Conservation (phyloP, 2,113 vertebrate genomes). For the Dinomys branickii region DNA sequence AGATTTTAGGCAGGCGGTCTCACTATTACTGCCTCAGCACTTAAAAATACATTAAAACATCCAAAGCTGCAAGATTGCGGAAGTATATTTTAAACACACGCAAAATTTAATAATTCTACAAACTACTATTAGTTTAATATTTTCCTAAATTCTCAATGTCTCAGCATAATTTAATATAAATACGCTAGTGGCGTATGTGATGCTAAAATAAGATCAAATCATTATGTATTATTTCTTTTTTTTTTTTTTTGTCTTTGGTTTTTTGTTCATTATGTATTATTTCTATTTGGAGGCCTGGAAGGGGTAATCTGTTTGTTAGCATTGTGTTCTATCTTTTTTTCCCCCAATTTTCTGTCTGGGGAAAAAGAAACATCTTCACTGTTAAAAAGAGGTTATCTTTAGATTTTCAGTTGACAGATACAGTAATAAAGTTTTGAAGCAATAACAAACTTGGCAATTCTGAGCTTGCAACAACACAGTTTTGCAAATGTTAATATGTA, state of each 20-base stretch:
- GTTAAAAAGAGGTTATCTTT: neutral
- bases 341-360: neutral
- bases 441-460: neutral
- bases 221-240: neutral
- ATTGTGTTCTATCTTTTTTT: neutral
- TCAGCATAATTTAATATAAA: neutral
- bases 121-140: neutral
- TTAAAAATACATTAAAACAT: neutral
- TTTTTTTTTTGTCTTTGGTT: too few relatives aligned
- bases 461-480: neutral
- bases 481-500: neutral
- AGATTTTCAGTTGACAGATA: neutral
- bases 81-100: neutral
- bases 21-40: neutral
- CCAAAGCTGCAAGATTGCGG: neutral
- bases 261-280: neutral
- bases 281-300: neutral
- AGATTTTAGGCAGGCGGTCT: neutral
- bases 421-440: neutral
- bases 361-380: neutral
- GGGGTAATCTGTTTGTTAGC: neutral
- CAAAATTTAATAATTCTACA: neutral
- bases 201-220: neutral
- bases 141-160: neutral
- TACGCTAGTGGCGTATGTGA: neutral